A percentile compares a stretch with the other conserved stretches of the same genome.
phyloP scores from a whole-genome alignment of 2,888 invertebrate species.

The Tipula vernalis region DNA sequence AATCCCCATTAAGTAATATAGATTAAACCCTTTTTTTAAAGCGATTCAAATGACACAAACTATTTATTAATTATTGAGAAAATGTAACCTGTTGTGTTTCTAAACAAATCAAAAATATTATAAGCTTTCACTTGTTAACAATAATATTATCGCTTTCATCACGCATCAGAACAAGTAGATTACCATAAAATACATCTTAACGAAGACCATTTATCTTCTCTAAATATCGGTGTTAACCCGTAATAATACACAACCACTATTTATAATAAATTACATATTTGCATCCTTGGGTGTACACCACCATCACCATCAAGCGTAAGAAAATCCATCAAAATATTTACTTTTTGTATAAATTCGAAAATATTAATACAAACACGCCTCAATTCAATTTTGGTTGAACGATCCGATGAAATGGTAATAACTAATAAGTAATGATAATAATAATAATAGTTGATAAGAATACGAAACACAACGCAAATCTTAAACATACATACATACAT shows the following conservation, averaged over 20 bases:
- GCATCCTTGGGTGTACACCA: background rate
- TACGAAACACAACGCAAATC: background rate
- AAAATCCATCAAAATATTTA: background rate
- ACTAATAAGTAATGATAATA: background rate
- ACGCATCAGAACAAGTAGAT: too few species aligned
- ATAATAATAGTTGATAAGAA: background rate
- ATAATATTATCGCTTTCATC: too few species aligned
- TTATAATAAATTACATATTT: background rate
- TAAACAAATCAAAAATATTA: too few species aligned
- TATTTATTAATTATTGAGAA: too few species aligned
- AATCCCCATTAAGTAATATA: too few species aligned
- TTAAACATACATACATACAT: background rate
- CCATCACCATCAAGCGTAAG: background rate
- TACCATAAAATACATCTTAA: too few species aligned
- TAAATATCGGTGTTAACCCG: background rate
- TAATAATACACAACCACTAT: background rate
- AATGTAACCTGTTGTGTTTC: too few species aligned
- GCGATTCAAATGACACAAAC: too few species aligned
- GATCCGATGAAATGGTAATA: background rate
- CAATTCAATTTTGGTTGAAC: background rate
- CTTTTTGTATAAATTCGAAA: background rate
- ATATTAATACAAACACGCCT: background rate
- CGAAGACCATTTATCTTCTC: background rate
- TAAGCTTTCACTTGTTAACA: too few species aligned
- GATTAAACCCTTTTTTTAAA: too few species aligned